Percentiles rank a stretch among this genome's conserved stretches.
phyloP scores from a whole-genome alignment of 2,888 invertebrate genomes.

The Oscheius sp. region DNA sequence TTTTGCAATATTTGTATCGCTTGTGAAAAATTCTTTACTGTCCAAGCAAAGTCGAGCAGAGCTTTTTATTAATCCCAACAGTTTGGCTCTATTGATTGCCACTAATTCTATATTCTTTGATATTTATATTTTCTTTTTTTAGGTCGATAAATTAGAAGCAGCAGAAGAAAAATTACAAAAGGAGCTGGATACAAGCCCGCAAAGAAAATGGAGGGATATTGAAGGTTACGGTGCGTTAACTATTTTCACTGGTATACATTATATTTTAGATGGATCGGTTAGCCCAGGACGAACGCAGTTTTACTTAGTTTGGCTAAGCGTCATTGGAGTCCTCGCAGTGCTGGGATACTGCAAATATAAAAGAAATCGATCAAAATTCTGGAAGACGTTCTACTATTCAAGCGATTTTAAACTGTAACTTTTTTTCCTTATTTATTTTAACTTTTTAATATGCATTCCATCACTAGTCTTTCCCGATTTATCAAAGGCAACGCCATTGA shows the following conservation, averaged over 20 bases:
- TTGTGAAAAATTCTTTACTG: no score
- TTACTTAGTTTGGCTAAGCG: conserved; percentile 54
- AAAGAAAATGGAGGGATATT: conserved; percentile 60
- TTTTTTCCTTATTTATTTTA: no score
- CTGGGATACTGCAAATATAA: conserved; percentile 70
- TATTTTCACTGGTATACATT: no score
- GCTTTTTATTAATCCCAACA: no score
- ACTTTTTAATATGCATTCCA: not conserved
- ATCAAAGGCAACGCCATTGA: not conserved
- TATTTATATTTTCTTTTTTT: conserved; percentile 27
- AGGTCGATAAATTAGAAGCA: conserved; percentile 68
- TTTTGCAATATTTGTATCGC: no score
- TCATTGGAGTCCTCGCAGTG: conserved; percentile 58
- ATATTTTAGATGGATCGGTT: conserved; percentile 20
- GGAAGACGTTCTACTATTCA: conserved; percentile 72
- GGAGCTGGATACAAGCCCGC: conserved; percentile 60
- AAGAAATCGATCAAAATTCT: conserved; percentile 69
- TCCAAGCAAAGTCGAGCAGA: no score
- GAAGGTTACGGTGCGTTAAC: conserved; percentile 55
- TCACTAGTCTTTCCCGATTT: not conserved
- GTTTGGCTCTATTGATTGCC: no score
- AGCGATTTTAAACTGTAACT: conserved; percentile 72
- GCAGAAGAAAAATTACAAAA: conserved; percentile 56
- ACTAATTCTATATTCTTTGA: no score
- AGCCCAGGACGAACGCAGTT: conserved; percentile 34